Evolutionary conservation across 1,140 invertebrate genomes (phyloP), one percentile per base, ranked within the genome.

Genomic region (Lithobius niger): DNA sequence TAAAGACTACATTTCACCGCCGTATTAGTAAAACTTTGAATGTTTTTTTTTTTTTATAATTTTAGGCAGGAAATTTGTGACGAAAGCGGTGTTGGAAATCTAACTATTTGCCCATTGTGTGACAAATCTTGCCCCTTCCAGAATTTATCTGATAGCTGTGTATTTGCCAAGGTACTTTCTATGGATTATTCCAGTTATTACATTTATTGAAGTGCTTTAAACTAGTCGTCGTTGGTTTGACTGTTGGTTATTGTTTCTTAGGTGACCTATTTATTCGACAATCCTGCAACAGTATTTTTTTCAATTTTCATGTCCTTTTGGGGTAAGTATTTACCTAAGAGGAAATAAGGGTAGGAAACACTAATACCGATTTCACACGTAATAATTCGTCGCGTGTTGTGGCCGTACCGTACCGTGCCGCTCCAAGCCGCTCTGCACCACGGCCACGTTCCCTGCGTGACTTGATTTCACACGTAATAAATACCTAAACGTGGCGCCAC

Each of bases 281-380:
- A 98, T 74, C 84, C 86, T 1, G 87, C 88, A 1, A 98, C 95
- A 1, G 89, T 98, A 26, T 88, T 93, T 69, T 98, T 97, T 67
- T 90, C 95, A 1, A 88, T 91, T 55, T 93, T 97, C 64, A 97
- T 97, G 92, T 93, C 91, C 44, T 84, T 98, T 68, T 97, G 90
- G 88, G 88, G 87, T 90, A 72, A 77, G 76, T 72, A 42, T n/a
- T 27, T 43, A 47, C 15, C 28, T 36, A 19, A 31, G n/a, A 36
- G n/a, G n/a, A 10, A 36, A n/a, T 36, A 36, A 36, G n/a, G n/a
- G n/a, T 10, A 36, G n/a, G 10, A 36, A 36, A 36, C 31, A 10
- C 10, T 36, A 10, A 10, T n/a, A 10, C n/a, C 31, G n/a, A n/a
- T n/a, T n/a, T n/a, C n/a, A n/a, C n/a, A n/a, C n/a, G n/a, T n/a